These are phyloP conservation scores for Papilio polytes DNA, from an alignment of 1,140 invertebrate species.

Conservation along the genomic window DNA sequence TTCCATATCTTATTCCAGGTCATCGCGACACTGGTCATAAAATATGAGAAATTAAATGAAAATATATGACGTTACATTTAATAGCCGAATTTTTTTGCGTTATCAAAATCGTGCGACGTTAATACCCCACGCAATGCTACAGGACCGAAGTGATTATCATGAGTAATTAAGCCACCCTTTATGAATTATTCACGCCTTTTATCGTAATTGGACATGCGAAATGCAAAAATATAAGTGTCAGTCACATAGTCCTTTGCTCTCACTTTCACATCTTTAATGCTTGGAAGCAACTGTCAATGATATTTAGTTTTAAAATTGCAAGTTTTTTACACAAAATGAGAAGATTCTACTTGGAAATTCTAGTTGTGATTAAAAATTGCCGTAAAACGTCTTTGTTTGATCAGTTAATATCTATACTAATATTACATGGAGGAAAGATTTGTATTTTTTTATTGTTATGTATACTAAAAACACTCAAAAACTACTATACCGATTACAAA, in stretches of 20 bases:
- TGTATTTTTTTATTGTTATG: no score
- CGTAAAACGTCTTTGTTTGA: no score
- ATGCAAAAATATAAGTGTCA: conserved; percentile 39
- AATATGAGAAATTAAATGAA: conserved; percentile 20
- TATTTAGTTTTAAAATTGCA: not conserved
- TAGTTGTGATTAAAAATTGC: not conserved
- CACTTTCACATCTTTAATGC: not conserved
- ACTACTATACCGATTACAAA: no score
- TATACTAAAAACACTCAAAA: no score
- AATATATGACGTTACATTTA: conserved; percentile 29
- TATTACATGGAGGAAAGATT: no score
- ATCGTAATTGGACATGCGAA: conserved; percentile 45
- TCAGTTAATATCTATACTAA: no score
- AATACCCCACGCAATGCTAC: conserved; percentile 69
- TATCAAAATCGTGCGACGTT: conserved; percentile 59
- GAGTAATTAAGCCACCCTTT: conserved; percentile 67
- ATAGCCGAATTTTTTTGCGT: conserved; percentile 41
- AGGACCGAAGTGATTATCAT: conserved; percentile 59
- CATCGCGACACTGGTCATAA: not conserved
- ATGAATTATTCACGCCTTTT: conserved; percentile 56
- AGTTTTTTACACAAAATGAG: no score
- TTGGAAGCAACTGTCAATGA: not conserved
- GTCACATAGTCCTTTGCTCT: not conserved
- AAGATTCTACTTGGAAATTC: not conserved
- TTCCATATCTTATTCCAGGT: not conserved